A percentile compares a stretch with the other conserved stretches of the same genome.
Conservation (phyloP, 2,113 vertebrate species). For the Numenius arquata region DNA sequence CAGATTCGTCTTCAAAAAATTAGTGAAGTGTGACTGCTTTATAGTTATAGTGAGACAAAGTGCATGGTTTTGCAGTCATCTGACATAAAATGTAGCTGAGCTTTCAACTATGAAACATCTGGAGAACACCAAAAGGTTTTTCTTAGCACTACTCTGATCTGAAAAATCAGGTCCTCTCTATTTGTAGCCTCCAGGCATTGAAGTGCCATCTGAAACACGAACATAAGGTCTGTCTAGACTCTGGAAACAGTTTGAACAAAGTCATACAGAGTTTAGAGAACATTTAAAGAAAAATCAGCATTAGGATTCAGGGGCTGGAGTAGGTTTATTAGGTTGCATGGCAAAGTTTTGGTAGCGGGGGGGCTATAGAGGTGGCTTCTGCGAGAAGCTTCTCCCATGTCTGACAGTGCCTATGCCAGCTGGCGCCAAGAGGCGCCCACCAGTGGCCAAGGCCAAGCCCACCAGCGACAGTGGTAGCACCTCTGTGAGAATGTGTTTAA, state of each 20-base stretch:
- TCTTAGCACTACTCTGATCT: neutral
- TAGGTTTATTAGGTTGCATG: neutral
- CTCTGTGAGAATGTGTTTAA: neutral
- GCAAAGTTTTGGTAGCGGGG: neutral
- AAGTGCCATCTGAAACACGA: neutral
- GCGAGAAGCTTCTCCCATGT: neutral
- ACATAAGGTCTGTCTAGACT: neutral
- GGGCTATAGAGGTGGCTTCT: neutral
- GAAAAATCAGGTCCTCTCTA: neutral
- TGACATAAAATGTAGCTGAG: neutral
- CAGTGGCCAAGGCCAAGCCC: neutral
- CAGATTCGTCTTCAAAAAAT: neutral
- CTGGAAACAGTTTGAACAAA: neutral
- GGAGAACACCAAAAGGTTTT: neutral
- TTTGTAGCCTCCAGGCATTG: neutral
- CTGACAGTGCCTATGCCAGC: neutral
- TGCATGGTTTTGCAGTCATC: neutral
- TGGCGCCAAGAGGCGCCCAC: neutral
- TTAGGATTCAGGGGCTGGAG: neutral
- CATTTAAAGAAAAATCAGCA: neutral
- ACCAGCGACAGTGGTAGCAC: neutral
- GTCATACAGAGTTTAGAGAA: neutral
- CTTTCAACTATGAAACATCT: slow-evolving; percentile 19
- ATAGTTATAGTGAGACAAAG: neutral
- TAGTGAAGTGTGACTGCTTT: neutral